These are phyloP conservation scores for Opisthocomus hoazin DNA, from an alignment of 2,113 vertebrate species.

Conservation along the genomic window DNA sequence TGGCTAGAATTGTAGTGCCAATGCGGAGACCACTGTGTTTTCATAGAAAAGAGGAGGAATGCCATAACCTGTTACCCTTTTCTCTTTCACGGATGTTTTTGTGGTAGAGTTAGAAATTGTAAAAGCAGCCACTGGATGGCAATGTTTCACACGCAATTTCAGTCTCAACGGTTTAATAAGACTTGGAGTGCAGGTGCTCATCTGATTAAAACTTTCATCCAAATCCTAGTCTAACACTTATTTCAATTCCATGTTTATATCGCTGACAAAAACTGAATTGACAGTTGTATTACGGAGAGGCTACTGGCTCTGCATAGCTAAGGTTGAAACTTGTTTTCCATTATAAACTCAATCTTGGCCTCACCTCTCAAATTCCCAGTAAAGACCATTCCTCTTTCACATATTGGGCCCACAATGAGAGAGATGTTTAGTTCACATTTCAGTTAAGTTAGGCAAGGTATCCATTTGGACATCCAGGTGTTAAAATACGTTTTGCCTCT, in stretches of 20 bases:
- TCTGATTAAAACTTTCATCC: conserved; percentile 59
- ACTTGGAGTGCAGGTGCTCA: conserved; percentile 37
- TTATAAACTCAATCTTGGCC: conserved; percentile 44
- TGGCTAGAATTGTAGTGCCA: neutral
- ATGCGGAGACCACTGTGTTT: neutral
- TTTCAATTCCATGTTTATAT: conserved; percentile 56
- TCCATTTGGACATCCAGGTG: neutral
- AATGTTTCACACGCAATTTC: conserved; percentile 56
- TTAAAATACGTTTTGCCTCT: neutral
- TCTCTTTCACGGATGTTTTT: neutral
- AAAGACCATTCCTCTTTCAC: conserved; percentile 19
- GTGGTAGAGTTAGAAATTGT: neutral
- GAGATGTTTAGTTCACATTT: neutral
- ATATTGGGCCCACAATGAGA: neutral
- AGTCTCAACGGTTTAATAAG: neutral
- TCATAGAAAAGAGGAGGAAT: neutral
- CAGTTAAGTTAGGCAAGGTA: neutral
- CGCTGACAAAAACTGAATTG: conserved; percentile 57
- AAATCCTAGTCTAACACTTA: conserved; percentile 49
- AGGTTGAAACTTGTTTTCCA: conserved; percentile 36
- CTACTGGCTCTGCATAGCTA: conserved; percentile 48
- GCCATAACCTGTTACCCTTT: neutral
- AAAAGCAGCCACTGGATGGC: conserved; percentile 57
- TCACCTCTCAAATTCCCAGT: conserved; percentile 26
- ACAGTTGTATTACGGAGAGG: conserved; percentile 56